Evolutionary conservation across 2,797 vertebrate species (phyloP), one percentile per base, ranked within the genome.

Genomic region (Paguma larvata): DNA sequence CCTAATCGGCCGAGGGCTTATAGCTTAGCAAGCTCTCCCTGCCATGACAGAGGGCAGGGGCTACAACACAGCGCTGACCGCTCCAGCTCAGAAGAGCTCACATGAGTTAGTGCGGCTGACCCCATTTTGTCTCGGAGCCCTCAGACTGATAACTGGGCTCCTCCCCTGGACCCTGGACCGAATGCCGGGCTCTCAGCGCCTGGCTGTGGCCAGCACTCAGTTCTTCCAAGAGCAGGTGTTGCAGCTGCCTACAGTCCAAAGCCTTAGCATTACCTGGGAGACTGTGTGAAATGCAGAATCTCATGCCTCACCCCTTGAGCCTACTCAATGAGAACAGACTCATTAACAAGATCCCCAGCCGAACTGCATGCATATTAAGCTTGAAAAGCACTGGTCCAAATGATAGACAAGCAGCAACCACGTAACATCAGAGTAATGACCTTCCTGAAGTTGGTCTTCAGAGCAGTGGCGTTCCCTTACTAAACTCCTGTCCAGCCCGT

Each of bases 241-340:
- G 6, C 53, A 53, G 62, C 30, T 32, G 34, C 34, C 2, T 73
- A 48, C 7, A 32, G 38, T 44, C 70, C 46, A 38, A 8, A 85
- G 59, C 18, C 56, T 38, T 46, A 34, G 34, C 18, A 72, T 15
- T 6, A 5, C 72, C 12, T 65, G n/a, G 41, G 34, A 95, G 70
- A 46, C 85, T 34, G 32, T 0, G 14, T 8, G 25, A 78, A 94
- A 53, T 4, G 30, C 44, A 95, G 46, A 38, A 63, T 27, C 23
- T 65, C 44, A 32, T 0, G 19, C 2, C 41, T 38, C 32, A 32
- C 1, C 14, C 3, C 4, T 25, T 4, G 4, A 27, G 25, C 10
- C 13, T 44, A n/a, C n/a, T 34, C 15, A 85, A 10, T 75, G 38
- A n/a, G 75, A 96, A 85, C 10, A 32, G 90, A n/a, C 34, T 53